Percentiles rank a stretch among this genome's conserved stretches.
Evolutionary conservation across 2,113 vertebrate species (phyloP).

Genomic region (Anser cygnoides): DNA sequence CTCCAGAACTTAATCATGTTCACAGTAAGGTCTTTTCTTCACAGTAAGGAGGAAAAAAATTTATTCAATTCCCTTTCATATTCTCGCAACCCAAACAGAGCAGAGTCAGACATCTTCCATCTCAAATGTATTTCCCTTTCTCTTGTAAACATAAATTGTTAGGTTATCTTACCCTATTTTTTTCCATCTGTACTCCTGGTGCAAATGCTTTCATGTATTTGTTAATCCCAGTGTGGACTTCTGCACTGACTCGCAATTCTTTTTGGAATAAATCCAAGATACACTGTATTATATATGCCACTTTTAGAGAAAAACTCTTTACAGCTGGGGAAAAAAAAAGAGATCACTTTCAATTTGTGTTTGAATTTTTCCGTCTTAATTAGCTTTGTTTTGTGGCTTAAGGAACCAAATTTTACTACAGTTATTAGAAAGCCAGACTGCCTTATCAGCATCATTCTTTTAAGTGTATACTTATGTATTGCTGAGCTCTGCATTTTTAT

Average conservation of each 20-base stretch:
- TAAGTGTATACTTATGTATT: conserved; percentile 52
- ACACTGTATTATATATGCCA: conserved; percentile 65
- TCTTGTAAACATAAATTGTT: conserved; percentile 8
- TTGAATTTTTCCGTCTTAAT: conserved; percentile 76
- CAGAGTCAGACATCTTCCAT: background rate
- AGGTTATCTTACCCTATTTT: conserved; percentile 22
- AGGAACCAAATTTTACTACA: conserved; percentile 70
- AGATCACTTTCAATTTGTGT: conserved; percentile 72
- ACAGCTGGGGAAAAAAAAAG: background rate
- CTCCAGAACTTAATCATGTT: background rate
- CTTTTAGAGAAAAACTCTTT: conserved; percentile 63
- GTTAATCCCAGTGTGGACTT: conserved; percentile 59
- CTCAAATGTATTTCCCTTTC: background rate
- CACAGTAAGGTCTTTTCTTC: background rate
- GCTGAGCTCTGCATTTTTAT: conserved; percentile 72
- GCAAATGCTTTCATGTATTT: conserved; percentile 51
- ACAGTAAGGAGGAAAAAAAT: background rate
- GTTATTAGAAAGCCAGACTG: conserved; percentile 68
- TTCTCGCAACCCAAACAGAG: background rate
- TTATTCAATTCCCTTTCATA: background rate
- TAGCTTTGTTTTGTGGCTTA: conserved; percentile 74
- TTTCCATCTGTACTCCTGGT: conserved; percentile 2
- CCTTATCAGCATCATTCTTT: conserved; percentile 70
- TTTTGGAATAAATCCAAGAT: conserved; percentile 73
- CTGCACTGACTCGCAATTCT: conserved; percentile 61